A percentile compares a stretch with the other conserved stretches of the same genome.
phyloP scores from a whole-genome alignment of 2,113 vertebrate genomes.

The Entomyzon cyanotis region DNA sequence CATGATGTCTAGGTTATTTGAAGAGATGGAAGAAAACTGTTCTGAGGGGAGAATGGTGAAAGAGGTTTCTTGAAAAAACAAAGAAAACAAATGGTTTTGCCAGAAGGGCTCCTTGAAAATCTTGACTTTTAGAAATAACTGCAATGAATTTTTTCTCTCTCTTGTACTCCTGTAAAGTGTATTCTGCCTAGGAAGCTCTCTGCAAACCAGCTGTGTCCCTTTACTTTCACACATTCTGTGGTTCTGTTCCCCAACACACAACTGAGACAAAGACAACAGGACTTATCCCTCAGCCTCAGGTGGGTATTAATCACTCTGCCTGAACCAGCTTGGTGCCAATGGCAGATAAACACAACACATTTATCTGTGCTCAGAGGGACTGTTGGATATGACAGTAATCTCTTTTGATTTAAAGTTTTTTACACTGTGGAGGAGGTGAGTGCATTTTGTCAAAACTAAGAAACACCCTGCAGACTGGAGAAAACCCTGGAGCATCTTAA shows the following conservation, averaged over 20 bases:
- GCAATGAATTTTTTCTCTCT: background rate
- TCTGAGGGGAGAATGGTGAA: background rate
- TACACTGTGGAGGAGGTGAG: background rate
- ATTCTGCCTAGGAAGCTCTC: background rate
- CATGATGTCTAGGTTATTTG: background rate
- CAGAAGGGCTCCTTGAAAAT: background rate
- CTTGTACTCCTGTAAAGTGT: background rate
- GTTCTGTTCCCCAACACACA: background rate
- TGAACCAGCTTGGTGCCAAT: conserved; percentile 19
- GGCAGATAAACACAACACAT: background rate
- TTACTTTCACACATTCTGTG: background rate
- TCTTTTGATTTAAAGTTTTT: conserved; percentile 25
- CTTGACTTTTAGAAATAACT: background rate
- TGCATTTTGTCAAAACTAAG: conserved; percentile 9
- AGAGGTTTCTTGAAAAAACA: background rate
- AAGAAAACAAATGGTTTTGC: background rate
- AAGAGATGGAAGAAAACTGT: background rate
- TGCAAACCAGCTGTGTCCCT: background rate
- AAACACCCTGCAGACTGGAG: background rate
- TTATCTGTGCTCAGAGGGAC: background rate
- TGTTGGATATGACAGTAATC: background rate
- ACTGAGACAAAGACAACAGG: background rate
- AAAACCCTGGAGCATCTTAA: background rate
- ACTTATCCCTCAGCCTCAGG: conserved; percentile 12
- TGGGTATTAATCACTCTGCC: conserved; percentile 7